Evolutionary conservation across 2,888 invertebrate genomes (phyloP).

Genomic region (Priocnemis perturbator): DNA sequence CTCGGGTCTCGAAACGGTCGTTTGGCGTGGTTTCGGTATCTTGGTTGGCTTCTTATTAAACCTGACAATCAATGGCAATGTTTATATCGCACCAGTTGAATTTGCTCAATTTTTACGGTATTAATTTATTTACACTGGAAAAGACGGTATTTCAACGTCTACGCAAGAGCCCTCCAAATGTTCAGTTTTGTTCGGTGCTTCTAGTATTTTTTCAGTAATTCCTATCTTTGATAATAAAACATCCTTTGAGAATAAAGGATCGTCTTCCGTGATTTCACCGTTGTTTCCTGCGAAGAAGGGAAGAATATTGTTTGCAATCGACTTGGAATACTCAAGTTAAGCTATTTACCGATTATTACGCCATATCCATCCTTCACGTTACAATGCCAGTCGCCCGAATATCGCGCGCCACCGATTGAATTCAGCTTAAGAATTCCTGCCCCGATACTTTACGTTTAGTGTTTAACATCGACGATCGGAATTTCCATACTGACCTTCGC

Average conservation of each 20-base stretch:
- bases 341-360: constrained; percentile 52
- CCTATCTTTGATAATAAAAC: constrained; percentile 67
- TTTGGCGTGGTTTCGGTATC: not conserved
- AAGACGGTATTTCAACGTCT: too few species aligned
- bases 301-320: not conserved
- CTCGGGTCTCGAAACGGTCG: constrained; percentile 47
- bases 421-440: constrained; percentile 76
- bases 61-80: not conserved
- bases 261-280: constrained; percentile 76
- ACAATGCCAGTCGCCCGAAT: constrained; percentile 78
- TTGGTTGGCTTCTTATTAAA: not conserved
- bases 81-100: constrained; percentile 66
- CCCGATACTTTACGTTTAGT: constrained; percentile 9
- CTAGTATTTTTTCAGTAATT: too few species aligned
- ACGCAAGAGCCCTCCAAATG: too few species aligned
- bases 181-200: too few species aligned
- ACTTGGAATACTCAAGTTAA: not conserved
- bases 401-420: constrained; percentile 77
- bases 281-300: constrained; percentile 77
- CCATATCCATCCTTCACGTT: constrained; percentile 79
- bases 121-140: constrained; percentile 27
- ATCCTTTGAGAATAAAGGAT: constrained; percentile 77
- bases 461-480: not conserved
- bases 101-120: constrained; percentile 61
- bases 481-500: constrained; percentile 71